Evolutionary conservation across 2,888 invertebrate genomes (phyloP), one percentile per base, ranked within the genome.

Genomic region (Steromphala cineraria): DNA sequence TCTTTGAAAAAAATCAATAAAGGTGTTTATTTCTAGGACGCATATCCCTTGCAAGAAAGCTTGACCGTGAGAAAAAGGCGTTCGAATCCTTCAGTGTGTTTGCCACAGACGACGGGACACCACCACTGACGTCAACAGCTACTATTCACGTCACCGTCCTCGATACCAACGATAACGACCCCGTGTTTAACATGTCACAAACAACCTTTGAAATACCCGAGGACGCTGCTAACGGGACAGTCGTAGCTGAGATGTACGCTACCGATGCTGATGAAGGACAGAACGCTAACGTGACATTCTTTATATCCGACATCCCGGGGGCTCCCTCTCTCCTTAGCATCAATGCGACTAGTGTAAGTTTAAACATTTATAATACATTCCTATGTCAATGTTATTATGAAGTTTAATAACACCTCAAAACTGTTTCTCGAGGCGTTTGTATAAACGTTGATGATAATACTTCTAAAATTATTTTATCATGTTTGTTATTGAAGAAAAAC

Each of bases 161-260:
- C 78, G 97, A 97, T 90, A 94, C 96, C 0, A 97, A 97, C 90
- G 97, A 97, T 89, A 96, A 97, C 91, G 95, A 95, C 84, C 97
- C 97, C 0, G 93, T 94, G 71, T 97, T 97, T 91, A 84, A 89
- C 0, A 86, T 79, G 2, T 82, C 85, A 17, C 4, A 56, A 17
- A 71, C 24, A 10, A 67, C 13, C 55, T 87, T 87, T 80, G 46
- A 28, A 19, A 82, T 91, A 36, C 52, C 78, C 19, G 92, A 92
- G 80, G 83, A 90, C 79, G 87, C 88, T 10, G 55, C 67, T 0
- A 81, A 86, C 5, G 84, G 81, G 24, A 87, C 87, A 2, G 94
- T 95, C 17, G 95, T 97, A 31, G 91, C 96, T 1, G 95, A 94
- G 0, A 96, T 97, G 0, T 95, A 95, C 85, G 97, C 97, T 0